Conservation (phyloP, 2,797 vertebrate species). For the Acipenser transmontanus region DNA sequence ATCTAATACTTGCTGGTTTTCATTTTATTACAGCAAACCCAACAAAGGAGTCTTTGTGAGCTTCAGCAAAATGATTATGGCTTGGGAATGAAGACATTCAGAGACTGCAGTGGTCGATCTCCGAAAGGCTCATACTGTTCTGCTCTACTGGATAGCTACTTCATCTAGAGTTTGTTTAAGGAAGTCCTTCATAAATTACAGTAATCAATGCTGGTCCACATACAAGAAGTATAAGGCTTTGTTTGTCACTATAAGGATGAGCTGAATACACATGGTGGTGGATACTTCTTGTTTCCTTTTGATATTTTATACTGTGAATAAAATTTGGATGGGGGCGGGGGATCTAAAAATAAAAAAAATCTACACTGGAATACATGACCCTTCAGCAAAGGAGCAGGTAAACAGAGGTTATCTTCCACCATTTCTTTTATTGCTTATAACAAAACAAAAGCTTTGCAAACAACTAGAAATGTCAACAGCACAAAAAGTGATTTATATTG, state of each 20-base stretch:
- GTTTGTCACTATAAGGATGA: neutral
- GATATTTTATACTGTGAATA: no score
- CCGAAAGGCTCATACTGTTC: neutral
- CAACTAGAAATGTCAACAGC: no score
- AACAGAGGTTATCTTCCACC: no score
- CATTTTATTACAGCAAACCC: slow-evolving; percentile 20
- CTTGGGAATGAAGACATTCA: slow-evolving; percentile 19
- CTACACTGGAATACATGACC: no score
- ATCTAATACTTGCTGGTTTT: neutral
- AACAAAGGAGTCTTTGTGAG: slow-evolving; percentile 25
- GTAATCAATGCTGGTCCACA: neutral
- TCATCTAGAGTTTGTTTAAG: neutral
- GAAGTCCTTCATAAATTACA: neutral
- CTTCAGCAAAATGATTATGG: slow-evolving; percentile 22
- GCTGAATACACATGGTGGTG: neutral
- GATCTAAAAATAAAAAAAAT: no score
- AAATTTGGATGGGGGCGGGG: no score
- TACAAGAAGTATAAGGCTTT: neutral
- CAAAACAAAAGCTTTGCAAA: no score
- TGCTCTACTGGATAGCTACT: neutral
- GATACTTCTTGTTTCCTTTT: no score
- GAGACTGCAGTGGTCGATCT: neutral
- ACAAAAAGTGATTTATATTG: no score
- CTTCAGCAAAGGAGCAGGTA: no score
- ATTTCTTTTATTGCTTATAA: no score